A percentile compares a stretch with the other conserved stretches of the same genome.
Evolutionary conservation across 2,888 invertebrate genomes (phyloP).

Genomic region (Lomographa bimaculata): DNA sequence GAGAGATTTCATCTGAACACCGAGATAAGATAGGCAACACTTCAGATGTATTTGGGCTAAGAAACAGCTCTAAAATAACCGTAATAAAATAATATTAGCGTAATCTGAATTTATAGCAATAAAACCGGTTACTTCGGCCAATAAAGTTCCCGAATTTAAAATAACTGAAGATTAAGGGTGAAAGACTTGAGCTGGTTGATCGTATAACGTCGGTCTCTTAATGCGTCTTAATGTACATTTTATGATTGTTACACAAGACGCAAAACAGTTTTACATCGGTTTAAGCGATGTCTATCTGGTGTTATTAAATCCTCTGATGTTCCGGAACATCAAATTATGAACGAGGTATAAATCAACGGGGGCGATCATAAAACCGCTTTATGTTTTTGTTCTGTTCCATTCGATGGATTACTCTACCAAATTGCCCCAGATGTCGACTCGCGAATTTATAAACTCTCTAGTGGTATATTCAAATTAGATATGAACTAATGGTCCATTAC

Average conservation of each 20-base stretch:
- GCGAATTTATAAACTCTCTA: slow-evolving; percentile 56
- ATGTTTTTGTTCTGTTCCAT: slow-evolving; percentile 74
- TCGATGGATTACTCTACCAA: slow-evolving; percentile 68
- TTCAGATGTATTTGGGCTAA: slow-evolving; percentile 58
- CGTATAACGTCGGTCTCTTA: slow-evolving; percentile 67
- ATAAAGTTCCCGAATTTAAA: slow-evolving; percentile 77
- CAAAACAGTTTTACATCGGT: slow-evolving; percentile 74
- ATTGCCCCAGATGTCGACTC: slow-evolving; percentile 70
- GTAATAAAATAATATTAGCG: slow-evolving; percentile 74
- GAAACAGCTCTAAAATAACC: slow-evolving; percentile 58
- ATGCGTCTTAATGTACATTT: slow-evolving; percentile 83
- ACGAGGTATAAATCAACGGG: slow-evolving; percentile 80
- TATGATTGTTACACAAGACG: slow-evolving; percentile 81
- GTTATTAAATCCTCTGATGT: slow-evolving; percentile 81
- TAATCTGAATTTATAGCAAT: slow-evolving; percentile 77
- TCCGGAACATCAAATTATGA: slow-evolving; percentile 81
- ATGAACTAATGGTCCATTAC: slow-evolving; percentile 45
- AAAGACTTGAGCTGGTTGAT: slow-evolving; percentile 63
- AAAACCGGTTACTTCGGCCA: slow-evolving; percentile 72
- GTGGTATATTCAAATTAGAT: slow-evolving; percentile 51
- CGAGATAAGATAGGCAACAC: slow-evolving; percentile 57
- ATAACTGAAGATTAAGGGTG: slow-evolving; percentile 78
- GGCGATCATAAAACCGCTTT: slow-evolving; percentile 79
- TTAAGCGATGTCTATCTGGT: slow-evolving; percentile 77
- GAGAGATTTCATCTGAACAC: slow-evolving; percentile 50